Evolutionary conservation across 2,113 vertebrate genomes (phyloP), one percentile per base, ranked within the genome.

Genomic region (Grammomys surdaster): DNA sequence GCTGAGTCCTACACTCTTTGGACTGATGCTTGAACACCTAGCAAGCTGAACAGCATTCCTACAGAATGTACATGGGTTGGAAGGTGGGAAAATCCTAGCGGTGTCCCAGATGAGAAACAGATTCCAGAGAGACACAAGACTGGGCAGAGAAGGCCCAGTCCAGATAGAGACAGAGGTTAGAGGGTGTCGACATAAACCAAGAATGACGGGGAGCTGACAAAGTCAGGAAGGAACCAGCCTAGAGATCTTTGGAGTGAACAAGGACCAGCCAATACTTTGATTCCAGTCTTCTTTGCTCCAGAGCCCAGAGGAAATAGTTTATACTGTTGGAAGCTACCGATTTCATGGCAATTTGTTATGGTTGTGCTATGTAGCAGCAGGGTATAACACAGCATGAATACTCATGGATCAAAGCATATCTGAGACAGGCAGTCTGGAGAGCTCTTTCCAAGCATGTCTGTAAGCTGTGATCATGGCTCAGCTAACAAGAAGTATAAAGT

Each of bases 161-260:
- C 12, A n/a, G 20, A 20, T 3, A 2, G 43, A 43, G 12, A 48
- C 17, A 7, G 7, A 40, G n/a, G 10, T 0, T 7, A 5, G 26
- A 67, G 48, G 2, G 9, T 10, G 28, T 1, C 0, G 7, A 65
- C 81, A 16, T 12, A 12, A 65, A 33, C 16, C 40, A 54, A 51
- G 0, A 12, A 28, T 4, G 2, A 24, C 7, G 0, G 7, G 2
- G 7, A 28, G 0, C 13, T 0, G 4, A n/a, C 3, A n/a, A 5
- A 17, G 11, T 36, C 3, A 7, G 46, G 8, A 48, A 3, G 3
- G 36, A 8, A 1, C 1, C 17, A 48, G 1, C 1, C 17, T 7
- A 4, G 11, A 0, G 28, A 36, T 20, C 40, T 46, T 0, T 5
- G 4, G n/a, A 26, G 51, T 58, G 54, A 58, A 4, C 3, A 7